Evolutionary conservation across 35 echinoderm and acorn worm genomes (phyloP).

Genomic region (Apostichopus japonicus): DNA sequence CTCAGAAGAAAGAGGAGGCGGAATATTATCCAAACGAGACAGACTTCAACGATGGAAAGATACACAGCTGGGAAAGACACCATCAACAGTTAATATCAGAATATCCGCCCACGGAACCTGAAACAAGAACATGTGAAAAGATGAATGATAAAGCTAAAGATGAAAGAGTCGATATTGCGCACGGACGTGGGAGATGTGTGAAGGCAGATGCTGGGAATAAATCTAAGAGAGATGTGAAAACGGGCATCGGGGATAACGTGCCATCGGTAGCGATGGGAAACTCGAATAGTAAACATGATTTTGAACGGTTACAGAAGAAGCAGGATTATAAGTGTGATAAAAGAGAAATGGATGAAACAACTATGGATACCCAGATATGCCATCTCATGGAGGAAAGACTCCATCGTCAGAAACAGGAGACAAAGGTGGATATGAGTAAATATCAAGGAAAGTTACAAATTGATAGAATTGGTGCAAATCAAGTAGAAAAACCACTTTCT

Average conservation of each 20-base stretch:
- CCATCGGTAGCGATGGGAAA: too few relatives aligned
- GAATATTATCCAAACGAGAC: too few relatives aligned
- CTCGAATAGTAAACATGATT: too few relatives aligned
- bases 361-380: too few relatives aligned
- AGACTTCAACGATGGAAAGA: too few relatives aligned
- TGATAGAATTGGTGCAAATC: not conserved
- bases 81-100: not conserved
- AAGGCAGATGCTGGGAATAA: not conserved
- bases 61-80: not conserved
- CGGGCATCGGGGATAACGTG: not conserved
- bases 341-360: too few relatives aligned
- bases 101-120: not conserved
- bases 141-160: too few relatives aligned
- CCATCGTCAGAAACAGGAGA: not conserved
- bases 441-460: not conserved
- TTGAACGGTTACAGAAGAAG: too few relatives aligned
- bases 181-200: not conserved
- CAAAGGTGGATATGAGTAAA: not conserved
- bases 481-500: not conserved
- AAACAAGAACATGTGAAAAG: not conserved
- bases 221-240: not conserved
- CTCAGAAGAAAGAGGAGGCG: too few relatives aligned
- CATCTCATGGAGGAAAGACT: too few relatives aligned
- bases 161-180: too few relatives aligned
- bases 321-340: too few relatives aligned